Conservation (phyloP, 2,113 vertebrate species). For the Euleptes europaea region DNA sequence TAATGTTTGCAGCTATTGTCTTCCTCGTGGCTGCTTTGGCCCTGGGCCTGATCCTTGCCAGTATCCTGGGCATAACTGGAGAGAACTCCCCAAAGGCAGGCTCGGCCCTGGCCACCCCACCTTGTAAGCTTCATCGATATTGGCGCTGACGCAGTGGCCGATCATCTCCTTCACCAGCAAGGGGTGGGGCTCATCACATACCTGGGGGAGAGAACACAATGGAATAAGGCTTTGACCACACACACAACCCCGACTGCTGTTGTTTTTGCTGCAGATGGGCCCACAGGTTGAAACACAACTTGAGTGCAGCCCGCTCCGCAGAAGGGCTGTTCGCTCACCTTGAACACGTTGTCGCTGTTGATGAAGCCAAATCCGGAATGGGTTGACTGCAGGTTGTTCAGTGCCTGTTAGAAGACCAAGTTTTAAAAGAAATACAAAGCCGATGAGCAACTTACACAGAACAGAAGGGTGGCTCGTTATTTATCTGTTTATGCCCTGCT, state of each 20-base stretch:
- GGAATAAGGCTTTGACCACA: not conserved
- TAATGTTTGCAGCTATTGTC: too few relatives aligned
- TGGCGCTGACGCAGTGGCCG: constrained; percentile 86
- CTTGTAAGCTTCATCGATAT: constrained; percentile 93
- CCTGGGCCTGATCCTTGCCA: not conserved
- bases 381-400: constrained; percentile 98
- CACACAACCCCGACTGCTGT: too few relatives aligned
- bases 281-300: too few relatives aligned
- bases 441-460: not conserved
- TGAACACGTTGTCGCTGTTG: constrained; percentile 97
- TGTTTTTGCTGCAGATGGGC: too few relatives aligned
- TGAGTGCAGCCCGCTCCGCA: too few relatives aligned
- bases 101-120: constrained; percentile 61
- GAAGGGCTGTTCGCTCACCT: constrained; percentile 70
- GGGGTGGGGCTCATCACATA: constrained; percentile 96
- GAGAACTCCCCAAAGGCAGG: not conserved
- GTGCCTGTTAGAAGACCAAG: constrained; percentile 76
- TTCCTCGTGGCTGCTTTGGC: too few relatives aligned
- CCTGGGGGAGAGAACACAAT: constrained; percentile 65
- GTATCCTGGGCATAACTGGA: not conserved
- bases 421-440: not conserved
- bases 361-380: constrained; percentile 92
- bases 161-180: constrained; percentile 97
- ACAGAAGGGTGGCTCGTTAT: not conserved
- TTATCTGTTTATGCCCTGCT: too few relatives aligned